Evolutionary conservation across 2,797 vertebrate genomes (phyloP), one percentile per base, ranked within the genome.

Genomic region (Hippoglossus hippoglossus): DNA sequence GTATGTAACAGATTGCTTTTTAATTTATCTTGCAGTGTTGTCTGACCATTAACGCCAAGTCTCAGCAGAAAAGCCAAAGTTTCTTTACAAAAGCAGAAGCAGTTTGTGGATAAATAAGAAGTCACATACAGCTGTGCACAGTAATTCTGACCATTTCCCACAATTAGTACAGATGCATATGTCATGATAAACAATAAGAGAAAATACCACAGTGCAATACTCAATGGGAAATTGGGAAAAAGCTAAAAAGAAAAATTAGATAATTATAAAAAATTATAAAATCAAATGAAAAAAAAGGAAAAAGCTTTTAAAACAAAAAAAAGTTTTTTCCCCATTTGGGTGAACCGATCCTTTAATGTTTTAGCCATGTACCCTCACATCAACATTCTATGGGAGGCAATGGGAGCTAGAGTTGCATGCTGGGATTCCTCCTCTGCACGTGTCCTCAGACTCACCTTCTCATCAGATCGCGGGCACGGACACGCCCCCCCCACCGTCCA

Each of bases 401-500:
- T 0, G 18, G 54, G 16, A 34, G 28, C 28, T 24, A 21, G 8
- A 3, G 53, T 31, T 52, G 28, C 68, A 61, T 66, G 75, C 72
- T 49, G 75, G 53, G 73, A 72, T 73, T 50, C 25, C 39, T 65
- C 39, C 59, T 74, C 55, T 74, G 67, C 63, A 55, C 15, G 18
- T 10, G 50, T 71, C 58, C 25, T 60, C 70, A 47, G 69, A 50
- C 55, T 79, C 63, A 46, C 57, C 53, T 55, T 79, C 75, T 80
- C 83, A 86, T 89, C 81, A 82, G 80, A 80, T 86, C 80, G 55
- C 55, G 53, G 62, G 44, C 64, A 46, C 28, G 11, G 57, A 82
- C 67, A 46, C 60, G 62, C 63, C 51, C 25, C 8, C 21, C 6
- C 47, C 36, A 8, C 31, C 26, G 63, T 88, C 79, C 76, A 65